phyloP scores from a whole-genome alignment of 2,113 vertebrate species.

The Empidonax traillii region DNA sequence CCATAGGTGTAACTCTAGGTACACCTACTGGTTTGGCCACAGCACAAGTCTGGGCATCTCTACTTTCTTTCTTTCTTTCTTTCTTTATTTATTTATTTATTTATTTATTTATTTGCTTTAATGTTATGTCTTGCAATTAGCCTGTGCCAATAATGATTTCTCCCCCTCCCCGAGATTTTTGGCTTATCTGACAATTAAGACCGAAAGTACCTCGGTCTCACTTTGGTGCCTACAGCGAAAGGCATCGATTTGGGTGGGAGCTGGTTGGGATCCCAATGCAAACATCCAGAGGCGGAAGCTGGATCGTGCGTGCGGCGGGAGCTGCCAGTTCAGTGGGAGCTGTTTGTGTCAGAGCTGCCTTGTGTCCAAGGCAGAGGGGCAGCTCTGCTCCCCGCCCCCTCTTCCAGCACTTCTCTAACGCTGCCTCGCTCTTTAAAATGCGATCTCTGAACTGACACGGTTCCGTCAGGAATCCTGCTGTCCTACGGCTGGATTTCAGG shows the following conservation, averaged over 20 bases:
- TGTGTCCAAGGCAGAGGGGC: conserved; percentile 10
- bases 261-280: not conserved
- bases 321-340: conserved; percentile 10
- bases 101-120: not conserved
- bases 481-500: not conserved
- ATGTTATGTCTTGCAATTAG: not conserved
- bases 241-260: not conserved
- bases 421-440: not conserved
- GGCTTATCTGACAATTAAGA: not conserved
- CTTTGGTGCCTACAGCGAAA: not conserved
- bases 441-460: not conserved
- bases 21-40: not conserved
- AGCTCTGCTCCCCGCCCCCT: not conserved
- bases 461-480: not conserved
- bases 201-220: not conserved
- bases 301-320: not conserved
- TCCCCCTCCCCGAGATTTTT: not conserved
- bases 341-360: not conserved
- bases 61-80: not conserved
- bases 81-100: not conserved
- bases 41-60: not conserved
- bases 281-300: not conserved
- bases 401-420: not conserved
- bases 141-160: not conserved
- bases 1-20: not conserved